Conservation (phyloP, 2,888 invertebrate species). For the Nomada lathburiana region DNA sequence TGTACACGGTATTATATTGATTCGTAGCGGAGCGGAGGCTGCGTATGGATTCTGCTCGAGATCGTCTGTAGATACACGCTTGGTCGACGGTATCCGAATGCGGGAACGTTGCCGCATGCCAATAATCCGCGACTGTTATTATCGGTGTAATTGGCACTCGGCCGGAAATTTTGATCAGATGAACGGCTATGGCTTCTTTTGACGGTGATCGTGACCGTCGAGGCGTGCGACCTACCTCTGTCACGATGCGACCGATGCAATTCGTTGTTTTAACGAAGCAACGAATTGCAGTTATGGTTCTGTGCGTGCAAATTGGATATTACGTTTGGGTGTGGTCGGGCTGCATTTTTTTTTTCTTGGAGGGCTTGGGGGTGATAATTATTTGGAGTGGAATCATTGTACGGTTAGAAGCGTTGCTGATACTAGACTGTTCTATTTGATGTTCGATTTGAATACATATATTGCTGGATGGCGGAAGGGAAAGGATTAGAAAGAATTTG, state of each 20-base stretch:
- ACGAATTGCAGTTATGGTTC: not conserved
- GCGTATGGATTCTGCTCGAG: conserved; percentile 41
- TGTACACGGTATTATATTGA: conserved; percentile 49
- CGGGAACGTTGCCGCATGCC: conserved; percentile 30
- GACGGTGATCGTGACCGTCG: not conserved
- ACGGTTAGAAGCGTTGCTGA: too few species aligned
- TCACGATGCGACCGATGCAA: not conserved
- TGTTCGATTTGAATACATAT: too few species aligned
- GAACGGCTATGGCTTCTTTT: conserved; percentile 1
- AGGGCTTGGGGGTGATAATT: too few species aligned
- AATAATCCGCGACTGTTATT: conserved; percentile 49
- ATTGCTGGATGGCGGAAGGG: too few species aligned
- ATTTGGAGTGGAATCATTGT: too few species aligned
- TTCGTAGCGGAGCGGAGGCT: conserved; percentile 2
- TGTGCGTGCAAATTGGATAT: not conserved
- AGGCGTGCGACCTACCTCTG: not conserved
- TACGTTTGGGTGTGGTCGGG: too few species aligned
- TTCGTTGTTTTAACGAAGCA: not conserved
- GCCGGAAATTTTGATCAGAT: conserved; percentile 30
- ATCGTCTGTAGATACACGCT: conserved; percentile 43
- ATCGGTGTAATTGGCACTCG: conserved; percentile 29
- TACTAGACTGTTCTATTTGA: too few species aligned
- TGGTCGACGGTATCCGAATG: conserved; percentile 22
- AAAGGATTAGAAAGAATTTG: too few species aligned
- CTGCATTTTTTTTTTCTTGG: too few species aligned